phyloP scores from a whole-genome alignment of 2,797 vertebrate genomes.

The Nothura maculosa region DNA sequence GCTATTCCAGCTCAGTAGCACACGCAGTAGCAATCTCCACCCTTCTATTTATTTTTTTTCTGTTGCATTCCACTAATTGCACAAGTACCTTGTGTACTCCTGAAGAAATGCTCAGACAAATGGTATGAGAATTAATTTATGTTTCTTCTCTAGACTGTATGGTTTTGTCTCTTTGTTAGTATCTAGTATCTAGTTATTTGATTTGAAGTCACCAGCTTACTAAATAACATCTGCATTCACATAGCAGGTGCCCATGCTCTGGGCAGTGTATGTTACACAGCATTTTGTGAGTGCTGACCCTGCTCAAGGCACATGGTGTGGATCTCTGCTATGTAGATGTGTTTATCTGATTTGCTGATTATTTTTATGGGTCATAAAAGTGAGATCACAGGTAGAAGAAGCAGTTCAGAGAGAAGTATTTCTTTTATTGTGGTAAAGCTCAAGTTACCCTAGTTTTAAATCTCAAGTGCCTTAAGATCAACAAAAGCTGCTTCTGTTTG shows the following conservation, averaged over 20 bases:
- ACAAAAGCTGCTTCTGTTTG: background rate
- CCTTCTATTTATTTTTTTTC: constrained; percentile 16
- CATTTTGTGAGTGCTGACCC: background rate
- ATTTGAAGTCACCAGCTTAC: background rate
- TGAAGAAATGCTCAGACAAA: constrained; percentile 31
- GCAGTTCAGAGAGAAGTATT: background rate
- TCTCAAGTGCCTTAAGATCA: background rate
- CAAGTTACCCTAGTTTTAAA: background rate
- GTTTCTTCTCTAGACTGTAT: background rate
- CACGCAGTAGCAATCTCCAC: background rate
- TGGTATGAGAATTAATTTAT: background rate
- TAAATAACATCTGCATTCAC: background rate
- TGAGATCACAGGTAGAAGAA: background rate
- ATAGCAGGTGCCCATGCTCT: background rate
- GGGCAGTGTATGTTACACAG: background rate
- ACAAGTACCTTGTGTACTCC: constrained; percentile 3
- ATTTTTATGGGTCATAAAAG: background rate
- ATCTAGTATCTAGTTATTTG: background rate
- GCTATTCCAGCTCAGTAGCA: background rate
- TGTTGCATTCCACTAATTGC: background rate
- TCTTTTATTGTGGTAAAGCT: background rate
- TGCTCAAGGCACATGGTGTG: background rate
- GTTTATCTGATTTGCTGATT: background rate
- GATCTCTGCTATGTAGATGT: background rate
- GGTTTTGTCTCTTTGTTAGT: background rate